Conservation (phyloP, 2,113 vertebrate species). For the Butorides virescens region DNA sequence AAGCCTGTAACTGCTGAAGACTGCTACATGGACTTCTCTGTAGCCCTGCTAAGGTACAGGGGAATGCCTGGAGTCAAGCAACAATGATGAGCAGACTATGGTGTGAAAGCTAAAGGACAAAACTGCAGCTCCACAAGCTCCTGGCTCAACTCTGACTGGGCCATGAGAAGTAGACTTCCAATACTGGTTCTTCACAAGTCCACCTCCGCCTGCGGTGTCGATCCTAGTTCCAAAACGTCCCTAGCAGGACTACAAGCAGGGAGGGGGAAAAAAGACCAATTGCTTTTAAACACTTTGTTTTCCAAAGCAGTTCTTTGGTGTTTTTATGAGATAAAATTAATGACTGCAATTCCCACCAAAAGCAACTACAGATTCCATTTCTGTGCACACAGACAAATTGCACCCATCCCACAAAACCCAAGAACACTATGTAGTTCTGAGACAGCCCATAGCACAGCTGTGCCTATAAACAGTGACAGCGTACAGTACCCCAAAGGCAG, state of each 20-base stretch:
- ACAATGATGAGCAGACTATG: accelerated
- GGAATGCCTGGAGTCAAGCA: neutral
- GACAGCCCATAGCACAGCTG: neutral
- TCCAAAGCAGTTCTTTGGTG: neutral
- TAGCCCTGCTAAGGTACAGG: neutral
- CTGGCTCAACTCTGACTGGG: neutral
- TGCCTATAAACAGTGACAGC: neutral
- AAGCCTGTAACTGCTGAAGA: neutral
- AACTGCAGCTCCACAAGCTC: neutral
- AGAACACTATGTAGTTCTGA: neutral
- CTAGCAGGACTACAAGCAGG: neutral
- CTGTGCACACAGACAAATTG: neutral
- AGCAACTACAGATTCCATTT: neutral
- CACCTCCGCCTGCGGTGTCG: accelerated
- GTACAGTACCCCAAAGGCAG: neutral
- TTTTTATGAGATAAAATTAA: neutral
- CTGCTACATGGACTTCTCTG: neutral
- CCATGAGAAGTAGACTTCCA: neutral
- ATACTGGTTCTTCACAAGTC: neutral
- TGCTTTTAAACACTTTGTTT: neutral
- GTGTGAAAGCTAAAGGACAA: neutral
- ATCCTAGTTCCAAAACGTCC: neutral
- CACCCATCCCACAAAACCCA: neutral
- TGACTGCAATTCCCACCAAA: neutral
- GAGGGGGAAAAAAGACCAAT: neutral